phyloP scores from a whole-genome alignment of 2,888 invertebrate genomes.

The Gortyna flavago region DNA sequence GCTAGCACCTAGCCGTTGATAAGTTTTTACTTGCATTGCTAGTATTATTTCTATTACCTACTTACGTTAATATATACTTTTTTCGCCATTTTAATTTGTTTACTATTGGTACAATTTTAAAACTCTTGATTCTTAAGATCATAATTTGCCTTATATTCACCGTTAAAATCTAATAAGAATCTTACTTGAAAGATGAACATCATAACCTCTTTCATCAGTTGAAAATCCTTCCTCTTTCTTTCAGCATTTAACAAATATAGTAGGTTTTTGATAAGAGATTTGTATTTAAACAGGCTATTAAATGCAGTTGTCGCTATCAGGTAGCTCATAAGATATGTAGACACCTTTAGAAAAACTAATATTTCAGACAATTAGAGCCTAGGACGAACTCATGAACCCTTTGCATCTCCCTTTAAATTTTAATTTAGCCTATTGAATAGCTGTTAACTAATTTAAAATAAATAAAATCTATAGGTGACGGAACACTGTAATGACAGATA shows the following conservation, averaged over 20 bases:
- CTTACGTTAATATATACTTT: neutral
- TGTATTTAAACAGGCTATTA: neutral
- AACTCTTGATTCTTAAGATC: neutral
- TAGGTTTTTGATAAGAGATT: slow-evolving; percentile 14
- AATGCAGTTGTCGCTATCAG: neutral
- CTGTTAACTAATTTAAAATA: neutral
- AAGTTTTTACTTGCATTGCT: neutral
- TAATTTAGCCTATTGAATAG: neutral
- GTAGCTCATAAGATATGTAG: neutral
- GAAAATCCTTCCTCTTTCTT: neutral
- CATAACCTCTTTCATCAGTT: neutral
- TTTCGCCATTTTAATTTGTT: neutral
- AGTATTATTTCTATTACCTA: neutral
- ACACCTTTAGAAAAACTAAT: neutral
- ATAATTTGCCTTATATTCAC: neutral
- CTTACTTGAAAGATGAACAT: slow-evolving; percentile 2
- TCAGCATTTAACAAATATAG: neutral
- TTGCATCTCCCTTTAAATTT: neutral
- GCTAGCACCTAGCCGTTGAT: slow-evolving; percentile 22
- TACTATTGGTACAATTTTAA: neutral
- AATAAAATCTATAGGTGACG: neutral
- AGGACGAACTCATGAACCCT: neutral
- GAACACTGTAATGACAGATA: neutral
- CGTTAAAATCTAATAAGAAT: slow-evolving; percentile 12
- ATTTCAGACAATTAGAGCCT: no score